Conservation (phyloP, 2,888 invertebrate species). For the Rhamnusium bicolor region DNA sequence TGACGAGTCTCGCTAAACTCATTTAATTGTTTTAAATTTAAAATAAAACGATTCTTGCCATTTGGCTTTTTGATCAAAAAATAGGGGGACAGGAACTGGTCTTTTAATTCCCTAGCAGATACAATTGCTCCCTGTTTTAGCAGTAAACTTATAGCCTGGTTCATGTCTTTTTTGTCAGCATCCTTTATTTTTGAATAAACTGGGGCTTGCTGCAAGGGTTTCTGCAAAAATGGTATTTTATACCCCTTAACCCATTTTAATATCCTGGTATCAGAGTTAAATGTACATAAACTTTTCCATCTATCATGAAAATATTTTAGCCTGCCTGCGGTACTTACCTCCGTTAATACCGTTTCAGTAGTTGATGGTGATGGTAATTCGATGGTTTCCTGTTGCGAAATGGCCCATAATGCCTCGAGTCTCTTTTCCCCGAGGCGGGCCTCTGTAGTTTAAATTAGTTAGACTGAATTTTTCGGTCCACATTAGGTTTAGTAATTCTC, state of each 20-base stretch:
- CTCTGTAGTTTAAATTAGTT: slow-evolving; percentile 9
- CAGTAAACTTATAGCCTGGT: neutral
- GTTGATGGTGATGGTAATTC: neutral
- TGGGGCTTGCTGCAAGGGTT: neutral
- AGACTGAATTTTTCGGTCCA: neutral
- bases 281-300: neutral
- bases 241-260: neutral
- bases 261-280: neutral
- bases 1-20: neutral
- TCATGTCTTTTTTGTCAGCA: neutral
- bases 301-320: neutral
- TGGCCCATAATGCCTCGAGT: neutral
- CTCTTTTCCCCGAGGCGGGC: slow-evolving; percentile 8
- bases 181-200: neutral
- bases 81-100: neutral
- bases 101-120: neutral
- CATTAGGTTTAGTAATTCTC: neutral
- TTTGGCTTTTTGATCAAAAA: neutral
- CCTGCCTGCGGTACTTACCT: neutral
- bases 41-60: neutral
- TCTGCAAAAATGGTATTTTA: neutral
- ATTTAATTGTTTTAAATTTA: no score
- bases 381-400: neutral
- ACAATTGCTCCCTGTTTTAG: neutral
- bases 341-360: neutral